Evolutionary conservation across 2,888 invertebrate species (phyloP).

Genomic region (Drosophila heteroneura): DNA sequence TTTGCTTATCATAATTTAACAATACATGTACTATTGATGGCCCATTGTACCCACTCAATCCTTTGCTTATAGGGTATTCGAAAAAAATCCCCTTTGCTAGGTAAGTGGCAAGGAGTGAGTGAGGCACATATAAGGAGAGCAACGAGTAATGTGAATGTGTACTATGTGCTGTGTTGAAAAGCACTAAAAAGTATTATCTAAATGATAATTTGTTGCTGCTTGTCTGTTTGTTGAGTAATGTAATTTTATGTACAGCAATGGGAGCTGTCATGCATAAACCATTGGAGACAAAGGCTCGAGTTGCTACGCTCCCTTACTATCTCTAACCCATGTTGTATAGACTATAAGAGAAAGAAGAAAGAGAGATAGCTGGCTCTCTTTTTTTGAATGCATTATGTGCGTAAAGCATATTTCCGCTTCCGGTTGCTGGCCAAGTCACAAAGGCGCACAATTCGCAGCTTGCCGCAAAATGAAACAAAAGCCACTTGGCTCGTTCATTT

Average conservation of each 20-base stretch:
- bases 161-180: constrained; percentile 52
- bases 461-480: constrained; percentile 44
- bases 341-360: not conserved
- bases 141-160: constrained; percentile 16
- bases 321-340: constrained; percentile 10
- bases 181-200: constrained; percentile 81
- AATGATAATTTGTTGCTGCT: constrained; percentile 77
- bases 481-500: constrained; percentile 26
- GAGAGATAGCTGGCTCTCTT: not conserved
- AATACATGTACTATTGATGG: not conserved
- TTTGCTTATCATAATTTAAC: not conserved
- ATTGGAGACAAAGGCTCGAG: constrained; percentile 57
- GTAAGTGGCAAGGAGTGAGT: constrained; percentile 48
- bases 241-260: constrained; percentile 72
- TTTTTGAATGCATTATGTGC: constrained; percentile 58
- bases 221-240: constrained; percentile 77
- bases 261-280: constrained; percentile 64
- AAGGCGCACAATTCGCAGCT: constrained; percentile 23
- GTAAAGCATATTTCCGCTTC: constrained; percentile 67
- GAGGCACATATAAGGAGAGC: constrained; percentile 1
- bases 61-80: constrained; percentile 40
- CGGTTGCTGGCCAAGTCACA: constrained; percentile 43
- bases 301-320: not conserved
- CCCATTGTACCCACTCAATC: not conserved
- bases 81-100: constrained; percentile 49